Evolutionary conservation across 2,113 vertebrate species (phyloP).

Genomic region (Pelecanus crispus): DNA sequence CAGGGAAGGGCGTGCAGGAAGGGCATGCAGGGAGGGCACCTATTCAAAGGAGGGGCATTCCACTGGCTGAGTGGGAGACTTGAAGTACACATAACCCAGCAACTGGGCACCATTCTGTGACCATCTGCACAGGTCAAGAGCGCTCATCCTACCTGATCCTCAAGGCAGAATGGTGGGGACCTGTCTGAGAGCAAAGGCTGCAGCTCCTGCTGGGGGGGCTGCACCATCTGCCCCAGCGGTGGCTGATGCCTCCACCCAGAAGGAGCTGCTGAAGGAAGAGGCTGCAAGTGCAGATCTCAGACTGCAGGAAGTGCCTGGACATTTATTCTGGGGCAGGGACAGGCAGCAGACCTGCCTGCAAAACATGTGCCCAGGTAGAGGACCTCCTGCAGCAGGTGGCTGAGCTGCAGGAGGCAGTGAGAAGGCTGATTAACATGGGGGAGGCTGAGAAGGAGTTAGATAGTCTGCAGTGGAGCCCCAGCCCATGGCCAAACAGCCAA

Average conservation of each 20-base stretch:
- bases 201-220: neutral
- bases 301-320: neutral
- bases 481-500: no score
- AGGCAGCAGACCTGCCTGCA: neutral
- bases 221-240: no score
- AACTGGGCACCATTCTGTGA: neutral
- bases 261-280: neutral
- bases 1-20: neutral
- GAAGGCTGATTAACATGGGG: no score
- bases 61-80: neutral
- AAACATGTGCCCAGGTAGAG: no score
- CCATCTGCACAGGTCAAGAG: neutral
- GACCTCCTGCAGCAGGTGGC: no score
- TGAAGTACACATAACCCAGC: neutral
- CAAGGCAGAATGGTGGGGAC: neutral
- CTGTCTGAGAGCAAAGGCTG: neutral
- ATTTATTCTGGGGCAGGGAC: neutral
- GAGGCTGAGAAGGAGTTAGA: no score
- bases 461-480: no score
- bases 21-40: neutral
- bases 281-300: neutral
- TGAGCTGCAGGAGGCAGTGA: no score
- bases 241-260: neutral
- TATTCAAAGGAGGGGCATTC: neutral
- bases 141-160: neutral